phyloP scores from a whole-genome alignment of 2,888 invertebrate species.

The Oscheius sp. region DNA sequence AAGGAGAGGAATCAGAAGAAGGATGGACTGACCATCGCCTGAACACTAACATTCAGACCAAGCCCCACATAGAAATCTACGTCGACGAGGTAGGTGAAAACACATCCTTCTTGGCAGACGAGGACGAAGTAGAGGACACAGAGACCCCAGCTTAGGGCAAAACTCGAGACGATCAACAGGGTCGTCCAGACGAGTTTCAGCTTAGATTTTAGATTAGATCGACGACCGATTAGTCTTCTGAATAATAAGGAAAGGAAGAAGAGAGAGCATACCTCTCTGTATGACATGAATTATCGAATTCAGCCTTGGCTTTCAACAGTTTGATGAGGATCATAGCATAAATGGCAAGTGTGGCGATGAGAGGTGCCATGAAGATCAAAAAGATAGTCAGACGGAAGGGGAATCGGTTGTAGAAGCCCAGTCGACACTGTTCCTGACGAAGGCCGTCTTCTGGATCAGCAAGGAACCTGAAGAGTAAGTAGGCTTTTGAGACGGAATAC shows the following conservation, averaged over 20 bases:
- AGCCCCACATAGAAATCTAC: constrained; percentile 58
- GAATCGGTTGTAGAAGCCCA: constrained; percentile 62
- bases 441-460: constrained; percentile 58
- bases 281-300: constrained; percentile 51
- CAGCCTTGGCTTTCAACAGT: constrained; percentile 64
- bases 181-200: constrained; percentile 68
- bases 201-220: constrained; percentile 51
- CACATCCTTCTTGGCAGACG: constrained; percentile 60
- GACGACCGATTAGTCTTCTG: constrained; percentile 31
- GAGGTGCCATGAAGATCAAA: constrained; percentile 62
- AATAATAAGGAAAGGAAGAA: not conserved
- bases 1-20: constrained; percentile 6
- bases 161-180: constrained; percentile 63
- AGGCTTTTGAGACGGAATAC: not conserved
- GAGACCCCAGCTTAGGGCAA: constrained; percentile 66
- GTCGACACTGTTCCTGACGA: constrained; percentile 51
- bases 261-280: constrained; percentile 28
- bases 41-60: constrained; percentile 58
- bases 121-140: constrained; percentile 66
- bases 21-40: constrained; percentile 55
- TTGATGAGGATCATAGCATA: constrained; percentile 58
- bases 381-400: constrained; percentile 65
- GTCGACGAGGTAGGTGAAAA: constrained; percentile 54
- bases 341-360: constrained; percentile 59
- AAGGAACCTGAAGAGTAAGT: constrained; percentile 45